These are phyloP conservation scores for Pycnomerus fuliginosus DNA, from an alignment of 2,888 invertebrate genomes.

Conservation along the genomic window DNA sequence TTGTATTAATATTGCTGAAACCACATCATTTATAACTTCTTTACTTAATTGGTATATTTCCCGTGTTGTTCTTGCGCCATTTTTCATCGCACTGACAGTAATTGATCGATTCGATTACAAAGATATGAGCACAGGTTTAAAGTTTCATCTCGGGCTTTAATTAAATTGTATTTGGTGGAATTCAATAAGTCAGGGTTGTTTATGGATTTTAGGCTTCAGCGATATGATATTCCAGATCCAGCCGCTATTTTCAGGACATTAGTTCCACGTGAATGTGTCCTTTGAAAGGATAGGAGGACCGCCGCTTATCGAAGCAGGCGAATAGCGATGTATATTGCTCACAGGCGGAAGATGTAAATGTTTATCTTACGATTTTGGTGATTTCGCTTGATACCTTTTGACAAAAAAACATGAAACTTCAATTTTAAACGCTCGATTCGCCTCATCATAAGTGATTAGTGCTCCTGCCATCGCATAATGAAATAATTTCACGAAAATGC, in stretches of 20 bases:
- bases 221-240: conserved; percentile 30
- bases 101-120: conserved; percentile 3
- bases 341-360: conserved; percentile 21
- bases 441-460: too few species aligned
- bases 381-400: too few species aligned
- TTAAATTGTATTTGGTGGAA: neutral
- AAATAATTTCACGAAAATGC: conserved; percentile 34
- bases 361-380: too few species aligned
- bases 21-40: conserved; percentile 6
- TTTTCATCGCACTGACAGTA: too few species aligned
- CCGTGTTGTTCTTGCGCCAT: conserved; percentile 1
- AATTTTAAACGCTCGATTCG: neutral
- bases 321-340: conserved; percentile 40
- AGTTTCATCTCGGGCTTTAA: neutral
- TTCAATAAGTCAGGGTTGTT: conserved; percentile 31
- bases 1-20: too few species aligned
- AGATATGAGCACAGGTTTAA: conserved; percentile 3
- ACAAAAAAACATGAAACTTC: too few species aligned
- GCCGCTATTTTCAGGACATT: conserved; percentile 49
- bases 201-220: conserved; percentile 28
- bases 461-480: too few species aligned
- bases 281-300: conserved; percentile 42
- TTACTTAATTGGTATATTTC: conserved; percentile 6
- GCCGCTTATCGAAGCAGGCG: conserved; percentile 44
- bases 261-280: conserved; percentile 47